Conservation (phyloP, 2,888 invertebrate genomes). For the Ormyrus rosae region DNA sequence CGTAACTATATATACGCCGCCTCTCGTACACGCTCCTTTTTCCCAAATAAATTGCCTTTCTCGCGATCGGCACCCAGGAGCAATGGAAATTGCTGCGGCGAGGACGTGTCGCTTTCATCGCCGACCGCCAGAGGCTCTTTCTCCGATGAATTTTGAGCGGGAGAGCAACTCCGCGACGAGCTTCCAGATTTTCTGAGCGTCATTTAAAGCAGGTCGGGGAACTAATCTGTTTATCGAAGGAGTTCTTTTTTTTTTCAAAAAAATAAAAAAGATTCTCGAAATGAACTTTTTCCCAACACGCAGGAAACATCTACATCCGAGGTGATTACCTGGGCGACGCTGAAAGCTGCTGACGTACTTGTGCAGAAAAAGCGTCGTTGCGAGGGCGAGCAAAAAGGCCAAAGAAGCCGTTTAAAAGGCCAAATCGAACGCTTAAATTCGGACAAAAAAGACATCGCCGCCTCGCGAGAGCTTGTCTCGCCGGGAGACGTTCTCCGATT, state of each 20-base stretch:
- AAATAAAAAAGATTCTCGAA: not conserved
- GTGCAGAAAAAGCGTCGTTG: conserved; percentile 14
- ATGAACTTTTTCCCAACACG: not conserved
- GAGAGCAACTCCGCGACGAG: not conserved
- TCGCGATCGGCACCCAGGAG: conserved; percentile 8
- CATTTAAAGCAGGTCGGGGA: not conserved
- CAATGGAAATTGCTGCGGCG: conserved; percentile 36
- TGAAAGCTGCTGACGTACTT: conserved; percentile 10
- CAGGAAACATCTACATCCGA: conserved; percentile 14
- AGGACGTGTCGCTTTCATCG: conserved; percentile 40
- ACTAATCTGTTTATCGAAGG: too few species aligned
- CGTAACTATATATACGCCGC: not conserved
- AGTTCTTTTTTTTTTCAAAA: too few species aligned
- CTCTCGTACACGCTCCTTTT: conserved; percentile 2
- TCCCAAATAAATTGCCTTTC: conserved; percentile 41
- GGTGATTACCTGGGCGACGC: conserved; percentile 9
- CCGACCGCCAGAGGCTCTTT: conserved; percentile 38
- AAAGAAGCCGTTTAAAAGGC: conserved; percentile 19
- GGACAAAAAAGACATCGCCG: conserved; percentile 12
- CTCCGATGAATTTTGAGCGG: conserved; percentile 37
- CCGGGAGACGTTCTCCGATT: not conserved
- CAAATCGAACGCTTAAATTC: conserved; percentile 26
- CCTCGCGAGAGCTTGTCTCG: not conserved
- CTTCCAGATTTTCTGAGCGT: not conserved
- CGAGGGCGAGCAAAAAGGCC: not conserved